Percentiles rank a stretch among this genome's conserved stretches.
These are phyloP conservation scores for Parauchenoglanis punctatus DNA, from an alignment of 2,797 vertebrate species.

Conservation along the genomic window DNA sequence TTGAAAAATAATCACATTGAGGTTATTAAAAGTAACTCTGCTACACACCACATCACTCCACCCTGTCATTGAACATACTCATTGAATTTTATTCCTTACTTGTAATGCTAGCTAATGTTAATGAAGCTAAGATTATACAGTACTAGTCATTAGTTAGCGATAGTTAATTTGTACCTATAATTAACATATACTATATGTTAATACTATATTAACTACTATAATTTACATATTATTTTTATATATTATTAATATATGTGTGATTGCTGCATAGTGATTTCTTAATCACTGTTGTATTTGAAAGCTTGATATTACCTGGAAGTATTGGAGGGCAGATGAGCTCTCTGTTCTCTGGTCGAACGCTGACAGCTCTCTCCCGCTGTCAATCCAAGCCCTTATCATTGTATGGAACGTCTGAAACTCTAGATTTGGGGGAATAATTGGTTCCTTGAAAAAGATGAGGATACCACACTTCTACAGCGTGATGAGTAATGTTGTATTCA, in stretches of 20 bases:
- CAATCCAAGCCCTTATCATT: conserved; percentile 60
- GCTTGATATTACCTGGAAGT: conserved; percentile 68
- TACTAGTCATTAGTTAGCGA: not conserved
- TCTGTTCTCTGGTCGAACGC: conserved; percentile 69
- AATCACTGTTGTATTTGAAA: not conserved
- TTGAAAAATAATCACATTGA: not conserved
- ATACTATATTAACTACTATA: not conserved
- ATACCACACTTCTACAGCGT: not conserved
- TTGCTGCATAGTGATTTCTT: not conserved
- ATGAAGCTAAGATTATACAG: not conserved
- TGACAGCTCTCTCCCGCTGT: conserved; percentile 54
- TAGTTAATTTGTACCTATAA: too few relatives aligned
- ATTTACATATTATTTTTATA: not conserved
- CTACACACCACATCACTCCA: not conserved
- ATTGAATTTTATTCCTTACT: not conserved
- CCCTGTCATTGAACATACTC: not conserved
- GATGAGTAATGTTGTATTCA: not conserved
- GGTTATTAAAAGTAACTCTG: not conserved
- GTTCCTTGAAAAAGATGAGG: not conserved
- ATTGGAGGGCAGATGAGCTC: conserved; percentile 64
- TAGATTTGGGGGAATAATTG: conserved; percentile 54
- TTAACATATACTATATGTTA: too few relatives aligned
- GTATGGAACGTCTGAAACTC: conserved; percentile 71
- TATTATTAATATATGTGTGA: not conserved
- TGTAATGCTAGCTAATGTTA: not conserved